Evolutionary conservation across 2,888 invertebrate species (phyloP), one percentile per base, ranked within the genome.

Genomic region (Lissocephala sabroskyi): DNA sequence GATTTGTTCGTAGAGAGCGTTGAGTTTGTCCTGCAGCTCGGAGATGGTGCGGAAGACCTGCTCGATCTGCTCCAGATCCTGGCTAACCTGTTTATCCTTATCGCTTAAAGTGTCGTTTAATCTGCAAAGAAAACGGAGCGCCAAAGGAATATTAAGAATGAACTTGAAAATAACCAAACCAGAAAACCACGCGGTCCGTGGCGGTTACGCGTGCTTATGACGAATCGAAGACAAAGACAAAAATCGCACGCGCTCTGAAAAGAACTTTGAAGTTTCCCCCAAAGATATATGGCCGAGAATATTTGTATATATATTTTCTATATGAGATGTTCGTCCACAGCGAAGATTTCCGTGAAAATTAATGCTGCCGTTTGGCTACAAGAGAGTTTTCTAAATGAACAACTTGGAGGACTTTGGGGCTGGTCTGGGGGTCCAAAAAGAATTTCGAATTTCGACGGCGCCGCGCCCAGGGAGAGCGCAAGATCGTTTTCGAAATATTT

Each of bases 91-190:
- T 65, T 88, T 87, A 82, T 90, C 89, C 86, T 92, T 92, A 82
- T 90, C 91, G 86, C 89, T 89, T 80, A 95, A 87, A 80, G 89
- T 89, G 84, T 90, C 89, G 87, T 91, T 89, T 88, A 95, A 92
- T 89, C 95, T 95, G 87, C n/a, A n/a, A n/a, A n/a, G n/a, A n/a
- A n/a, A 5, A 18, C 23, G 17, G 11, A 9, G 3, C n/a, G n/a
- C n/a, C n/a, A n/a, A n/a, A n/a, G n/a, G n/a, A n/a, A n/a, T n/a
- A n/a, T n/a, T n/a, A n/a, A n/a, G 9, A 36, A 32, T 49, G 36
- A 48, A 33, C 19, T 37, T 18, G 32, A 51, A 17, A 43, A 6
- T 14, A 13, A 28, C 9, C 14, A 47, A 44, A 49, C 32, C 10
- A 16, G 17, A 44, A 28, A 36, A 36, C 28, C 44, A 44, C 44